A percentile compares a stretch with the other conserved stretches of the same genome.
Evolutionary conservation across 1,140 invertebrate genomes (phyloP).

Genomic region (Cydia strobilella): DNA sequence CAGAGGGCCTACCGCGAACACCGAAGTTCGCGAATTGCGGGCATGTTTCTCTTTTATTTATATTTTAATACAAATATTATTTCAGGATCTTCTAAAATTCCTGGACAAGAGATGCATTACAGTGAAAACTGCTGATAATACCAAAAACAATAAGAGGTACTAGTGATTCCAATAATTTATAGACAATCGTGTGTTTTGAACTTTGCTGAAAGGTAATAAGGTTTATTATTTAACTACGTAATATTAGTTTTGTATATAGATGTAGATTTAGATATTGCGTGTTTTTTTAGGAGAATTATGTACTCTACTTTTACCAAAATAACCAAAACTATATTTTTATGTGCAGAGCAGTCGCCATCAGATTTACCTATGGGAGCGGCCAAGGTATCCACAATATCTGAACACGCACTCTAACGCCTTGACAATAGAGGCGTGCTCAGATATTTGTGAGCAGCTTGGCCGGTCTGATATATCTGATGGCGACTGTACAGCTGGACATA

Average conservation of each 20-base stretch:
- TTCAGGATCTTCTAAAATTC: conserved; percentile 80
- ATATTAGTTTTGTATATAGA: background rate
- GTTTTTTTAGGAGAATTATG: background rate
- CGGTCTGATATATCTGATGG: too few species aligned
- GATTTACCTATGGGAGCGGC: too few species aligned
- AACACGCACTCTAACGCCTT: too few species aligned
- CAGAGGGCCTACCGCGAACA: too few species aligned
- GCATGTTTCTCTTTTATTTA: too few species aligned
- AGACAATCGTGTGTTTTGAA: background rate
- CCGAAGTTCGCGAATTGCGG: too few species aligned
- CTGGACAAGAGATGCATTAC: conserved; percentile 82
- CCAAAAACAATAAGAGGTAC: conserved; percentile 33
- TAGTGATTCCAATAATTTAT: background rate
- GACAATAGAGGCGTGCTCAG: too few species aligned
- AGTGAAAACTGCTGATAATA: conserved; percentile 75
- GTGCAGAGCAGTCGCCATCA: too few species aligned
- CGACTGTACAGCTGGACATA: too few species aligned
- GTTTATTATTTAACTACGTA: background rate
- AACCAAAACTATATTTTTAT: background rate
- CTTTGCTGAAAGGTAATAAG: background rate
- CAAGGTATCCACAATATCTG: too few species aligned
- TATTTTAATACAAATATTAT: too few species aligned
- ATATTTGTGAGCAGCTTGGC: too few species aligned
- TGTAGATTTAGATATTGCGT: background rate
- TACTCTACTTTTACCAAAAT: background rate